Evolutionary conservation across 2,113 vertebrate genomes (phyloP).

Genomic region (Epinephelus fuscoguttatus): DNA sequence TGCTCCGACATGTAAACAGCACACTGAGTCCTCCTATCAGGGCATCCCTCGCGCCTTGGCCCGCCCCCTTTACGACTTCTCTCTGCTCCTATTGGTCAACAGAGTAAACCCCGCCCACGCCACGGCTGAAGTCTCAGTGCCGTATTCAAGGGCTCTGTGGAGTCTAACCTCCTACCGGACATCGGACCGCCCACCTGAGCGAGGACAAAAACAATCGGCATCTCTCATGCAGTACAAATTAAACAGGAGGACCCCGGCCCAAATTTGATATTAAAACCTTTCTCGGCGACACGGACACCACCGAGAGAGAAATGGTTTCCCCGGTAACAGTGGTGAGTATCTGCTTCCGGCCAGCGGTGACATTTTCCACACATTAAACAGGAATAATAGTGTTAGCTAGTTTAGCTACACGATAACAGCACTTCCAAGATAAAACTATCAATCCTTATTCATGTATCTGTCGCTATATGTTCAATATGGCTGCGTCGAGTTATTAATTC

Average conservation of each 20-base stretch:
- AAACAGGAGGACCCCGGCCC: slow-evolving; percentile 23
- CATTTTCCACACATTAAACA: neutral
- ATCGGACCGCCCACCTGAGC: slow-evolving; percentile 73
- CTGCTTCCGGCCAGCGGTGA: neutral
- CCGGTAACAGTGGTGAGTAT: slow-evolving; percentile 86
- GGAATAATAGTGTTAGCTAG: neutral
- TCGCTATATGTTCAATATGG: neutral
- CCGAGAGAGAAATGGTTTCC: slow-evolving; percentile 83
- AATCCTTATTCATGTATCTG: neutral
- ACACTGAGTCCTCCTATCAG: slow-evolving; percentile 47
- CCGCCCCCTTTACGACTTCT: neutral
- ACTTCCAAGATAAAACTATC: neutral
- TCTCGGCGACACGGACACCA: neutral
- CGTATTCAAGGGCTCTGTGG: too few species aligned
- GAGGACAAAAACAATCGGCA: slow-evolving; percentile 84
- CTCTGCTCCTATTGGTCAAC: slow-evolving; percentile 69
- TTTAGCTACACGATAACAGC: slow-evolving; percentile 40
- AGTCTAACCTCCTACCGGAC: slow-evolving; percentile 54
- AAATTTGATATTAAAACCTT: neutral
- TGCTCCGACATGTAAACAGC: slow-evolving; percentile 76
- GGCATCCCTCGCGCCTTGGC: slow-evolving; percentile 2
- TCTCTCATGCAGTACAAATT: slow-evolving; percentile 48
- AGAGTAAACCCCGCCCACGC: slow-evolving; percentile 29
- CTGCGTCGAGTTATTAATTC: neutral
- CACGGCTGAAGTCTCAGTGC: slow-evolving; percentile 2